Base-by-base conservation (phyloP, 2,113 vertebrate species). In the Triplophysa tibetana region DNA sequence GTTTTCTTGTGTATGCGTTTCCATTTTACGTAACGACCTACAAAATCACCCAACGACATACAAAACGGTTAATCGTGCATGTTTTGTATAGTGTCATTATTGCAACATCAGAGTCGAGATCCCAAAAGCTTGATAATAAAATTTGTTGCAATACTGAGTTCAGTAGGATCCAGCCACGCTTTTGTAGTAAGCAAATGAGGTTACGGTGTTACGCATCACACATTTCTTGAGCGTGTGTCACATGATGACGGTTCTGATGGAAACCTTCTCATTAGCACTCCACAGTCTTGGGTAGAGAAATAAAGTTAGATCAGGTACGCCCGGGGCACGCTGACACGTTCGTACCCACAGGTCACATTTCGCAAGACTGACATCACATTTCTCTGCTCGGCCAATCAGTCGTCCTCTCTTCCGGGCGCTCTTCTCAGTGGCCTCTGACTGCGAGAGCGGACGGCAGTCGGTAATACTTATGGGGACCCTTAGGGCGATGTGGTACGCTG, bases 301-400 rank as follows among this genome's bases (percentile, higher is more conserved):
- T 54, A 64, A 33, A 50, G 56, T 64, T 23, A 82, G 80, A 41
- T 84, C 77, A 85, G 54, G 13, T 52, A 38, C 70, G 72, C 70
- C 79, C 0, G 14, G 62, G 33, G 62, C 38, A 11, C 58, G 63
- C 45, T 5, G 56, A 29, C 50, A 67, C 66, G n/a, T 14, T 80
- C 38, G 26, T 45, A 41, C 17, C 67, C 26, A 63, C n/a, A 9
- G 77, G 56, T 70, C 63, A 23, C 62, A 14, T 8, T 45, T 48
- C 17, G 52, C 50, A 75, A 61, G 5, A 50, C 7, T 24, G 13
- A 70, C 54, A 67, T 64, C 24, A 63, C 54, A 26, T 43, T 80
- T 77, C 29, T 79, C 61, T 54, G 58, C 60, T 48, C 1, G 9
- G 41, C 21, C 16, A 41, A 77, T 65, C 29, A 45, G 26, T 26